Evolutionary conservation across 2,113 vertebrate species (phyloP), one percentile per base, ranked within the genome.

Genomic region (Burhinus bistriatus): DNA sequence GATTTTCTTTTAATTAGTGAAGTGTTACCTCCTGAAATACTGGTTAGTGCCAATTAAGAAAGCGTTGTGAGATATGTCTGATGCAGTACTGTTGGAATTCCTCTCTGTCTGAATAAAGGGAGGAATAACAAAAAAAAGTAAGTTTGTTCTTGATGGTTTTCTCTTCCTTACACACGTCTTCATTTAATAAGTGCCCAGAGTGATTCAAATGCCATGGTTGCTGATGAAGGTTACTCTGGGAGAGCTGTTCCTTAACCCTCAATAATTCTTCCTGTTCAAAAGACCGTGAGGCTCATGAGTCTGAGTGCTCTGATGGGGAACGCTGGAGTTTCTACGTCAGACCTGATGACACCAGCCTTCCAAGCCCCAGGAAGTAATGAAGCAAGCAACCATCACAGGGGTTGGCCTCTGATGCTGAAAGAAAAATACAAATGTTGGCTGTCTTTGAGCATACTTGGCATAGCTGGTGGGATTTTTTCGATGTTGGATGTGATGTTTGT

Each of bases 1-100:
- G 79, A 83, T 96, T 97, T 94, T 92, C 81, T 91, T 91, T 93
- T 90, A 96, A 96, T 95, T 96, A 96, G 69, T 85, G 89, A 91
- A 94, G 83, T 65, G 64, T 68, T 95, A 90, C 82, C 64, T 96
- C 76, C 65, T 96, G 87, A 92, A 93, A 75, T 84, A 80, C 84
- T 87, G 78, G 76, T 88, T 95, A 95, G 93, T 96, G 81, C 81
- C 82, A 92, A 52, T 93, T 88, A 80, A 84, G 40, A 80, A 89
- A 69, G 76, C 40, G 12, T 54, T 81, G 14, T 76, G 58, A 83
- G 71, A 32, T 86, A 27, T 9, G 36, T 49, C 59, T 86, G 51
- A 70, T 79, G 36, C 30, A 36, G 42, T 64, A 22, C 23, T 86
- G 25, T 20, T 91, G 62, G 45, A 75, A 54, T 80, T 87, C 44